Percentiles rank a stretch among this genome's conserved stretches.
phyloP scores from a whole-genome alignment of 2,797 vertebrate species.

The Crypturellus tataupa region DNA sequence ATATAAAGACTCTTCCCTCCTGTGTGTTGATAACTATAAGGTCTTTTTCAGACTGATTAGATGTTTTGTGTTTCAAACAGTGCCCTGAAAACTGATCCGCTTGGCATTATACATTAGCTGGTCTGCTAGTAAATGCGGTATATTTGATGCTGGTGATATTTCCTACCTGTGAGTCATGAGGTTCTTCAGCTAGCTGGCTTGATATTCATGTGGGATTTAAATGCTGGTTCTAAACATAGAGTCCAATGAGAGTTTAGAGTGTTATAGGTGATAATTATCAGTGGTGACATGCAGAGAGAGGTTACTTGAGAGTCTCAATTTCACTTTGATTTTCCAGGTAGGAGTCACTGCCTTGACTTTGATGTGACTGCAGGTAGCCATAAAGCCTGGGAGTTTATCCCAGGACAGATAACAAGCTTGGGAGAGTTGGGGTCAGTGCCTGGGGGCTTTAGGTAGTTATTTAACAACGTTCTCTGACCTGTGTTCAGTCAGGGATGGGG shows the following conservation, averaged over 20 bases:
- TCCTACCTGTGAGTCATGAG: slow-evolving; percentile 11
- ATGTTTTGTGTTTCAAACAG: slow-evolving; percentile 17
- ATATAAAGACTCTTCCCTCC: not conserved
- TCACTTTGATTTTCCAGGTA: not conserved
- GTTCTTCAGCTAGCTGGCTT: not conserved
- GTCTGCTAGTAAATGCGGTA: not conserved
- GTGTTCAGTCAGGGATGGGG: not conserved
- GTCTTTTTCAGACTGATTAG: not conserved
- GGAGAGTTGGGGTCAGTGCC: not conserved
- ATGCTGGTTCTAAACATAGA: not conserved
- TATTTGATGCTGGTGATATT: not conserved
- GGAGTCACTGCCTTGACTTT: not conserved
- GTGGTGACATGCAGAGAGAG: not conserved
- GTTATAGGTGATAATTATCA: not conserved
- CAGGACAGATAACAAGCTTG: not conserved
- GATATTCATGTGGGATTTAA: slow-evolving; percentile 30
- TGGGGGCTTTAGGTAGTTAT: not conserved
- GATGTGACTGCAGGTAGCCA: not conserved
- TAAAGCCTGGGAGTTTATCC: not conserved
- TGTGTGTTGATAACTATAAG: not conserved
- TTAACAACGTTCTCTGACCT: not conserved
- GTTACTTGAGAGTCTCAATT: slow-evolving; percentile 5
- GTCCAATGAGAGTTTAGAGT: not conserved
- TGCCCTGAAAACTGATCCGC: not conserved
- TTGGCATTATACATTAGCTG: not conserved